phyloP scores from a whole-genome alignment of 2,888 invertebrate species.

The Dromius quadrimaculatus region DNA sequence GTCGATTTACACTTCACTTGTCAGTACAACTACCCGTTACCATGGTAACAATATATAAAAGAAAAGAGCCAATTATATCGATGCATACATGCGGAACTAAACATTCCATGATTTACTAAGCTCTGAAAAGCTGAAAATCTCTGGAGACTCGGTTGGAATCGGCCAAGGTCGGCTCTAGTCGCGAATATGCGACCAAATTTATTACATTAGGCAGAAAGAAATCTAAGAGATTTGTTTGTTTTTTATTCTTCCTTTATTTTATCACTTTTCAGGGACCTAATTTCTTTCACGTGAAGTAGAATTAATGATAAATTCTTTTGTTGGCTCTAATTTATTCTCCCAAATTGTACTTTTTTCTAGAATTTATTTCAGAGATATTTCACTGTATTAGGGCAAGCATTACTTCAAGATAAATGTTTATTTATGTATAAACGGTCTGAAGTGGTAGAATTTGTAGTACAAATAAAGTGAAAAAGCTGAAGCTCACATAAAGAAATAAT shows the following conservation, averaged over 20 bases:
- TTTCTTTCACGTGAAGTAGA: too few species aligned
- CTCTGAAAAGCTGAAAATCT: not conserved
- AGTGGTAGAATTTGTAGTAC: too few species aligned
- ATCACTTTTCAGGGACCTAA: too few species aligned
- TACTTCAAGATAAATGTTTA: too few species aligned
- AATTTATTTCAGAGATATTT: too few species aligned
- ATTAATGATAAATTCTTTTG: too few species aligned
- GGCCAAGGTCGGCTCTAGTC: slow-evolving; percentile 2
- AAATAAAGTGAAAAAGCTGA: too few species aligned
- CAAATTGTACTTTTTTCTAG: too few species aligned
- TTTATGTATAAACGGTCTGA: too few species aligned
- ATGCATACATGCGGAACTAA: slow-evolving; percentile 47
- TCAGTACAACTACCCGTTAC: not conserved
- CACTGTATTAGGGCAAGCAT: too few species aligned
- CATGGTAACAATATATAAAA: slow-evolving; percentile 16
- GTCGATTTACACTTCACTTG: not conserved
- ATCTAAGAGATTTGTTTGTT: not conserved
- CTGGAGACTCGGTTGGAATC: not conserved
- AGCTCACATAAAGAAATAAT: too few species aligned
- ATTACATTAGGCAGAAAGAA: not conserved
- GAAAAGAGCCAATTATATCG: slow-evolving; percentile 47
- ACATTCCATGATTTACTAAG: slow-evolving; percentile 32
- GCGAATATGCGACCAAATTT: not conserved
- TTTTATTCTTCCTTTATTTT: not conserved
- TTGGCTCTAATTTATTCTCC: too few species aligned